Base-by-base conservation (phyloP, 2,888 invertebrate genomes). In the Cosmorhoe ocellata region DNA sequence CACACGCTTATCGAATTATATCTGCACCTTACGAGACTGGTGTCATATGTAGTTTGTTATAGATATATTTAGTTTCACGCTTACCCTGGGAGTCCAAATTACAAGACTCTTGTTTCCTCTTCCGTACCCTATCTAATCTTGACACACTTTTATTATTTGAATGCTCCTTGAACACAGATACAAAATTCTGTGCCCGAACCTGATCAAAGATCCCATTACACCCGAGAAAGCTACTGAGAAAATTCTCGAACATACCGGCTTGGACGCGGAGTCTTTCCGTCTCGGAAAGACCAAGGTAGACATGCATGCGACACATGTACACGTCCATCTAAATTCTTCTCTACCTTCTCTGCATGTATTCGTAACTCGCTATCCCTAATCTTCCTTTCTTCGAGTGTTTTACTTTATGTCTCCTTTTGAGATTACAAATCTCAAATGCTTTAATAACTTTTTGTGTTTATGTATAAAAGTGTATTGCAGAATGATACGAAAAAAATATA, bases 101-200 rank as follows among this genome's bases (percentile, higher is more conserved):
- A 86, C 85, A 59, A 64, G 84, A 79, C 84, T 85, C 79, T 73
- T 74, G 82, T 76, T 75, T 76, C 71, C 72, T 49, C 43, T 48
- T 57, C 49, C 55, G 3, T 50, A 41, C 24, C 51, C 46, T 64
- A 62, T 63, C 67, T 51, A 44, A 63, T 61, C 63, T 43, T 18
- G 14, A 48, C 61, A 74, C 50, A 74, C 68, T 74, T 56, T 79
- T 80, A 76, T 79, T 71, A 74, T 76, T 72, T 74, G 68, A 87
- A 76, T 87, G 81, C 78, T 86, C 79, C 77, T 75, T 74, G 79
- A 91, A 92, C 92, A 92, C 95, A 97, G 98, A 95, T 99, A 99
- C 96, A 97, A 98, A 94, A 98, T 99, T 94, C 96, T 99, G 94
- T 98, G 98, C 92, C 97, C 98, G 88, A 95, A 95, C 91, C 94